Evolutionary conservation across 2,888 invertebrate genomes (phyloP).

Genomic region (Deroplatys truncata): DNA sequence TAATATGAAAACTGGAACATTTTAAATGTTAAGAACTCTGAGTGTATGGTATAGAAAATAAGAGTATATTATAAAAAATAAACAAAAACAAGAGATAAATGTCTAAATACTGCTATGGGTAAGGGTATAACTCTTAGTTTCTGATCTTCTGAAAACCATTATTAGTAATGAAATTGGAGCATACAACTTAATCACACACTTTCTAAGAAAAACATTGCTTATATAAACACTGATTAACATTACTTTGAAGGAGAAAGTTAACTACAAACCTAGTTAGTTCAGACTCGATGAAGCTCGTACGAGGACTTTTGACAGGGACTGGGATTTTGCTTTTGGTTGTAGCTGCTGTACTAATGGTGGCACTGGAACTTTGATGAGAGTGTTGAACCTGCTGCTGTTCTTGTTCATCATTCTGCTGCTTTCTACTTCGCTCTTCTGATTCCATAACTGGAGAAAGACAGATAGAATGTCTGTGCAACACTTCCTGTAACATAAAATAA

Average conservation of each 20-base stretch:
- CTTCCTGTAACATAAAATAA: constrained; percentile 19
- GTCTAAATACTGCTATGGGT: too few relatives aligned
- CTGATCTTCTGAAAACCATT: too few relatives aligned
- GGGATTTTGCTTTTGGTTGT: constrained; percentile 58
- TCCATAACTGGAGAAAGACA: constrained; percentile 31
- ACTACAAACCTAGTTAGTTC: constrained; percentile 14
- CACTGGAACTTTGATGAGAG: neutral
- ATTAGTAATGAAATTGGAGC: too few relatives aligned
- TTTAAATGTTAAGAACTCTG: too few relatives aligned
- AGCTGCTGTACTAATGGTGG: constrained; percentile 21
- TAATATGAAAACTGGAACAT: too few relatives aligned
- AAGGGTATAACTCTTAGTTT: too few relatives aligned
- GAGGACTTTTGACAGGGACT: constrained; percentile 56
- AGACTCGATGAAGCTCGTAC: constrained; percentile 60
- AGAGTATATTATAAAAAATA: too few relatives aligned
- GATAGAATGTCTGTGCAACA: constrained; percentile 24
- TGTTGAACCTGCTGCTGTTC: neutral
- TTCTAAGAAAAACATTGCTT: too few relatives aligned
- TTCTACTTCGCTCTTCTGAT: constrained; percentile 28
- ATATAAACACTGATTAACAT: too few relatives aligned
- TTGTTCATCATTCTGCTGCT: neutral
- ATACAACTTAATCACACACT: too few relatives aligned
- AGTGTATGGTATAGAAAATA: too few relatives aligned
- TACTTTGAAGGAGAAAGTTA: neutral
- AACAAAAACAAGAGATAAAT: too few relatives aligned